Evolutionary conservation across 2,113 vertebrate genomes (phyloP), one percentile per base, ranked within the genome.

Genomic region (Mus pahari): DNA sequence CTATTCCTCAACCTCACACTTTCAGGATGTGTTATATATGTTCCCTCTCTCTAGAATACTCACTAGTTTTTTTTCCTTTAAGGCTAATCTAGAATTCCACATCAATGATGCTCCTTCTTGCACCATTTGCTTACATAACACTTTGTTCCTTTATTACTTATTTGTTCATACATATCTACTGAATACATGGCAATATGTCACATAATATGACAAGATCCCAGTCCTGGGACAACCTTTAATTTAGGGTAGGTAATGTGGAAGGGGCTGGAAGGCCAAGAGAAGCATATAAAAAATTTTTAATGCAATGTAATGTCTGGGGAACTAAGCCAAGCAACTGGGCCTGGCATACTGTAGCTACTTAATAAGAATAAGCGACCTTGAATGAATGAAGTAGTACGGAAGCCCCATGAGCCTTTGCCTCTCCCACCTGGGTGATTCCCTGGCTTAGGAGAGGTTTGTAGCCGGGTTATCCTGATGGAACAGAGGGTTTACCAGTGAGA

Each of bases 61-160:
- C 19, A 81, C 60, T 48, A 14, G 3, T 71, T 62, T 78, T 39
- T 60, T 78, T 62, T 79, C 70, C 62, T 92, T 86, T 79, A 62
- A 75, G 36, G 28, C 39, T 94, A 83, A 79, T 50, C 42, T n/a
- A 50, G 83, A 78, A 84, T 55, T n/a, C 7, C 74, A 66, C 36
- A 71, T 70, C 24, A 17, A 13, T 55, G 73, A 68, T 42, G 26
- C 4, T 58, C 36, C 87, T 89, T 91, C 93, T 75, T 74, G 16
- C 3, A 39, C 1, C 19, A 70, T 64, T 92, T 86, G 12, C 62
- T 91, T 91, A 13, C 14, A 31, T 31, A 64, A 33, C 58, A 86
- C 90, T 93, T 92, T 74, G 66, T 70, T n/a, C 6, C 12, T 92
- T 94, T 89, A 68, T 84, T 20, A 89, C 58, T 74, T 74, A 55